phyloP scores from a whole-genome alignment of 2,888 invertebrate species.

The Tupiocoris notatus region DNA sequence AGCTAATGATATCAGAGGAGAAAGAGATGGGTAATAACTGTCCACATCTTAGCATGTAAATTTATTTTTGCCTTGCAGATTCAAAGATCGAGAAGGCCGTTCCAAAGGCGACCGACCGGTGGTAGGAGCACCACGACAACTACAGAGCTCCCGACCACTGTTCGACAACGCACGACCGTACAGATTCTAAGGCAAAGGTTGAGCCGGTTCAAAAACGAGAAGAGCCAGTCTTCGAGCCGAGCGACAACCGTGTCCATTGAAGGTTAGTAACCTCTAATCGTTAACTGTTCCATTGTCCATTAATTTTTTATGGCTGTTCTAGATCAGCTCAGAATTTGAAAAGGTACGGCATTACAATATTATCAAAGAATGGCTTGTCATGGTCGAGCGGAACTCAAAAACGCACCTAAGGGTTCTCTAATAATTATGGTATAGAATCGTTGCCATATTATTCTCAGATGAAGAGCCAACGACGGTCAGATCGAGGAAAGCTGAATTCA shows the following conservation, averaged over 20 bases:
- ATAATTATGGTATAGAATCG: no score
- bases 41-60: no score
- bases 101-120: constrained; percentile 34
- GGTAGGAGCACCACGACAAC: constrained; percentile 43
- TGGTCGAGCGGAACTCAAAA: no score
- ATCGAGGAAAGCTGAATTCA: constrained; percentile 44
- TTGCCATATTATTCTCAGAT: no score
- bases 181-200: constrained; percentile 43
- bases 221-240: not conserved
- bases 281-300: no score
- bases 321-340: no score
- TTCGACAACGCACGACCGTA: constrained; percentile 42
- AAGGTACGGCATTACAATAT: no score
- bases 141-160: constrained; percentile 38
- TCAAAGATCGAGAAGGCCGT: constrained; percentile 38
- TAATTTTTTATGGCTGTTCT: no score
- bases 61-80: constrained; percentile 10
- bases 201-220: constrained; percentile 43
- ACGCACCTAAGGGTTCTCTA: no score
- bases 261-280: not conserved
- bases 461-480: constrained; percentile 42
- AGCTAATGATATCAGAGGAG: no score
- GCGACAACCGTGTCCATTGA: constrained; percentile 23
- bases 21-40: no score
- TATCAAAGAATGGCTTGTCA: no score